Evolutionary conservation across 2,888 invertebrate species (phyloP), one percentile per base, ranked within the genome.

Genomic region (Polietes domitor): DNA sequence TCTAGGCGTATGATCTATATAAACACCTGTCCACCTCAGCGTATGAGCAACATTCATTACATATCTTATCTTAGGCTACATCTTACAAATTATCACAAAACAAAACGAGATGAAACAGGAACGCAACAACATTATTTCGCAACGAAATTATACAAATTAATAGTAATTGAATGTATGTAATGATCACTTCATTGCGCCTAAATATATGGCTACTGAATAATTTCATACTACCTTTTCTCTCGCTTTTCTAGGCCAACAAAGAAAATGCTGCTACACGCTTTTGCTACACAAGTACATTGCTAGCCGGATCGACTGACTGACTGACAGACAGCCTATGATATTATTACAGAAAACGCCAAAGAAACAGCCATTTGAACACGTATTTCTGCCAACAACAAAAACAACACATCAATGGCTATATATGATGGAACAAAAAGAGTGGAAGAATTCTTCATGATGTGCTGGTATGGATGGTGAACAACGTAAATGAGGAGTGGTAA

Each of bases 191-290:
- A 80, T 83, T 75, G 63, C 63, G 74, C 24, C 37, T 80, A 75
- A 83, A 75, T 80, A 58, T 58, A 77, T 72, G 77, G 83, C 83
- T 83, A 80, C 83, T 77, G 83, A 80, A 80, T 83, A 80, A 80
- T 83, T 37, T 74, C 21, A 80, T 77, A 74, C 55, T 71, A 9
- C 10, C 12, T 58, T 70, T n/a, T 41, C 12, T 50, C 61, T 21
- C 21, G 10, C 47, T 58, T 80, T 80, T 83, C 77, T 80, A 83
- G 80, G 74, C 83, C 74, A 80, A 77, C 43, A 77, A 83, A 83
- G 74, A 63, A 24, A 24, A 43, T 24, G 68, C 19, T 24, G 68
- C 19, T 24, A 24, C 37, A 17, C 24, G 32, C 6, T 47, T n/a
- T 47, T 47, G 55, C 32, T n/a, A 17, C 32, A 17, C 32, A 24